Percentiles rank a stretch among this genome's conserved stretches.
Evolutionary conservation across 2,888 invertebrate species (phyloP).

Genomic region (Oscheius sp.): DNA sequence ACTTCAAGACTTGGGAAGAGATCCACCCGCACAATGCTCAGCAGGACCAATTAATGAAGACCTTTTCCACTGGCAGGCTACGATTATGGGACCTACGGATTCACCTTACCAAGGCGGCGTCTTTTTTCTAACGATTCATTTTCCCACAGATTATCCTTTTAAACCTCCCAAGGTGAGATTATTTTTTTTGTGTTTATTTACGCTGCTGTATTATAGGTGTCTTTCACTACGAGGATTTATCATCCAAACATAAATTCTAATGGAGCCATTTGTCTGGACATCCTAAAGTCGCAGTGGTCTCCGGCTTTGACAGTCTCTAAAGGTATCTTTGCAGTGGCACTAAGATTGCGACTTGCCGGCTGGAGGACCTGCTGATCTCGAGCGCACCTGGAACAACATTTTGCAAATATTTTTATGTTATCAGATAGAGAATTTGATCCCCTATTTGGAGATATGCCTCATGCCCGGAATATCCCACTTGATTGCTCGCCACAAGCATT

Average conservation of each 20-base stretch:
- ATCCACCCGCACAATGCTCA: constrained; percentile 27
- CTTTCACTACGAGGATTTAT: constrained; percentile 28
- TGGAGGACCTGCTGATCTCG: too few relatives aligned
- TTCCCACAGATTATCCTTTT: constrained; percentile 29
- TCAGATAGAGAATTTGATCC: too few relatives aligned
- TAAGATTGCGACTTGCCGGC: too few relatives aligned
- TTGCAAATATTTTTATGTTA: too few relatives aligned
- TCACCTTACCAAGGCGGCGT: constrained; percentile 28
- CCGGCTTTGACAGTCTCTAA: constrained; percentile 26
- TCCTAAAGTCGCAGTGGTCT: constrained; percentile 18
- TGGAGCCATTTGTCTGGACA: constrained; percentile 29
- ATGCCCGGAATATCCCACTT: too few relatives aligned
- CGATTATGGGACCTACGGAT: constrained; percentile 21
- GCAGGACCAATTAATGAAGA: constrained; percentile 25
- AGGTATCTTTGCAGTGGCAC: not conserved
- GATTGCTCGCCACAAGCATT: too few relatives aligned
- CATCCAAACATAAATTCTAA: constrained; percentile 30
- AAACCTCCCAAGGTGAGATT: constrained; percentile 17
- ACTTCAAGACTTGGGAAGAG: constrained; percentile 23
- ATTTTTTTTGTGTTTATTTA: not conserved
- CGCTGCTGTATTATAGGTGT: not conserved
- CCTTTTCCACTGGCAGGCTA: constrained; percentile 29
- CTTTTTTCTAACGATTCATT: constrained; percentile 23
- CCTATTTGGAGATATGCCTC: too few relatives aligned
- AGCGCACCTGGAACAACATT: too few relatives aligned